These are phyloP conservation scores for Strigamia transsilvanica DNA, from an alignment of 2,888 invertebrate genomes.

Conservation along the genomic window DNA sequence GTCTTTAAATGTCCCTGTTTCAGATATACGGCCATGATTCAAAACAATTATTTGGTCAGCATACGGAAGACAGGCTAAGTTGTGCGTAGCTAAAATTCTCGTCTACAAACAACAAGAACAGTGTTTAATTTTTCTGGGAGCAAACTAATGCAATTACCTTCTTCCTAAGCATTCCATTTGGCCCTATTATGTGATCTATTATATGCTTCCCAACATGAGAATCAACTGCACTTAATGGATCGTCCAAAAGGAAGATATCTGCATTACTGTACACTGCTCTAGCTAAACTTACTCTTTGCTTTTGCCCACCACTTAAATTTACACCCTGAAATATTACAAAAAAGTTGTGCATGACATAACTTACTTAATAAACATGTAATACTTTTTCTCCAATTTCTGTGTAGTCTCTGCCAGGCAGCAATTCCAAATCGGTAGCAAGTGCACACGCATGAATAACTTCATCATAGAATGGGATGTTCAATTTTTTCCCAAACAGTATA, in stretches of 20 bases:
- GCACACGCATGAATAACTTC: constrained; percentile 64
- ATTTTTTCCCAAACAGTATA: constrained; percentile 66
- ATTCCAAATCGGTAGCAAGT: constrained; percentile 63
- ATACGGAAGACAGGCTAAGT: constrained; percentile 50
- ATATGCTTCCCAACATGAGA: constrained; percentile 67
- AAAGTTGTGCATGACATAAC: too few relatives aligned
- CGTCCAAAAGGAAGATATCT: constrained; percentile 68
- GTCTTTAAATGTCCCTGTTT: constrained; percentile 44
- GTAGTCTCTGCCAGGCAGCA: constrained; percentile 65
- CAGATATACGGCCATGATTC: constrained; percentile 36
- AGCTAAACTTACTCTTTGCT: constrained; percentile 63
- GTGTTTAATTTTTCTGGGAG: background rate
- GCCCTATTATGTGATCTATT: constrained; percentile 67
- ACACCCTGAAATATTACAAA: constrained; percentile 57
- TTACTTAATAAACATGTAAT: background rate
- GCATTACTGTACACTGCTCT: constrained; percentile 64
- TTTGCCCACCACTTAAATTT: constrained; percentile 62
- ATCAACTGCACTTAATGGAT: constrained; percentile 68
- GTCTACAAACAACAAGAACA: background rate
- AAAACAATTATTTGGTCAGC: constrained; percentile 51
- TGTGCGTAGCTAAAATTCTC: constrained; percentile 50
- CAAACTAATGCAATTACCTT: constrained; percentile 61
- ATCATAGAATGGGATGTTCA: constrained; percentile 65
- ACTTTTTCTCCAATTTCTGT: constrained; percentile 98
- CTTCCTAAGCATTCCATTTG: constrained; percentile 65